These are phyloP conservation scores for Coelinius sp. DNA, from an alignment of 2,888 invertebrate species.

Conservation along the genomic window DNA sequence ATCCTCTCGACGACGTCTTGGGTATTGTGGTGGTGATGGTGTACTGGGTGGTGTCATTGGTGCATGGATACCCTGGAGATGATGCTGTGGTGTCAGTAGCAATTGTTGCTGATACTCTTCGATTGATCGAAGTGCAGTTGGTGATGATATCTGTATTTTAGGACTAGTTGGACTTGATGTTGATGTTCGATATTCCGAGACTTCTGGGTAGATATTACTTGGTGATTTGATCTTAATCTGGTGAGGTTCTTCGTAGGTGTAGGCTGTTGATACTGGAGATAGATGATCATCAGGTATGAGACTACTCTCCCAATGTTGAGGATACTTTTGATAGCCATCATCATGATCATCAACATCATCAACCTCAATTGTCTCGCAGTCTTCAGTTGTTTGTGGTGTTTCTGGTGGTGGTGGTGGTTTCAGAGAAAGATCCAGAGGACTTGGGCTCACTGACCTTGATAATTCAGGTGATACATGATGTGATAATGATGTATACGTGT, in stretches of 20 bases:
- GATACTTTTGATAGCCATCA: too few species aligned
- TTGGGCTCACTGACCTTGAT: conserved; percentile 63
- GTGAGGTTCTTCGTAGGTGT: conserved; percentile 45
- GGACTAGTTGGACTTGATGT: conserved; percentile 31
- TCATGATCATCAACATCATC: conserved; percentile 61
- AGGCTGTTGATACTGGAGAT: too few species aligned
- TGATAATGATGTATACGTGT: neutral
- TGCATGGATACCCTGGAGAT: conserved; percentile 65
- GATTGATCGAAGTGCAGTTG: conserved; percentile 44
- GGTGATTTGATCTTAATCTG: too few species aligned
- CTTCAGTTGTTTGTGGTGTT: conserved; percentile 45
- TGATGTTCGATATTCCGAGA: neutral
- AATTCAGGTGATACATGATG: conserved; percentile 22
- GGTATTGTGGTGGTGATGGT: conserved; percentile 79
- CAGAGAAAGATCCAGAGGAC: conserved; percentile 83
- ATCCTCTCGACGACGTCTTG: conserved; percentile 70
- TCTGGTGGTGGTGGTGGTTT: conserved; percentile 71
- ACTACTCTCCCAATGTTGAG: too few species aligned
- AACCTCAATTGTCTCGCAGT: conserved; percentile 57
- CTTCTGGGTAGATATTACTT: neutral
- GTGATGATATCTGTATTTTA: conserved; percentile 39
- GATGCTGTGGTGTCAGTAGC: conserved; percentile 60
- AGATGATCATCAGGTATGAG: too few species aligned
- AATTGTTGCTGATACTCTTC: conserved; percentile 60
- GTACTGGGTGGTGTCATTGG: conserved; percentile 85